These are phyloP conservation scores for Drosophila erecta DNA, from an alignment of 1,140 invertebrate genomes.

Conservation along the genomic window DNA sequence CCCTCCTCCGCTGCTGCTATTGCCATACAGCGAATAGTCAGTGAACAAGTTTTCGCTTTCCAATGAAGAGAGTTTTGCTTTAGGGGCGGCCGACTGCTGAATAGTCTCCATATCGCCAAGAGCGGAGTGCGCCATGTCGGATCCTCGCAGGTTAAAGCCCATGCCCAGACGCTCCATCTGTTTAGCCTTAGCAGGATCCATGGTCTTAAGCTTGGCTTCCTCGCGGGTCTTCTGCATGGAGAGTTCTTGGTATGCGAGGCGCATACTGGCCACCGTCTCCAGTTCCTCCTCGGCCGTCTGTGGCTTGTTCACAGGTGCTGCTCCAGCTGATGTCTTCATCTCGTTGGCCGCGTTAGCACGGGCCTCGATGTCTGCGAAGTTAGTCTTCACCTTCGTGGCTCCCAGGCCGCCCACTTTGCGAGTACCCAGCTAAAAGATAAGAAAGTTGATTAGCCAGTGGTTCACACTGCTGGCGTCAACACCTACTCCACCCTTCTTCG, in stretches of 20 bases:
- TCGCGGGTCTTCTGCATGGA: constrained; percentile 91
- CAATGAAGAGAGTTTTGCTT: constrained; percentile 51
- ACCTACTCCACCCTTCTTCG: constrained; percentile 88
- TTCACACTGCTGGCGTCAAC: not conserved
- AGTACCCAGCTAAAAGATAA: constrained; percentile 87
- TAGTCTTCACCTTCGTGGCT: constrained; percentile 96
- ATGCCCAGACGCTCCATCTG: constrained; percentile 97
- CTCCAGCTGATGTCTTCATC: constrained; percentile 85
- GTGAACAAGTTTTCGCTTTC: constrained; percentile 84
- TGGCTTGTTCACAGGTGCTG: constrained; percentile 76
- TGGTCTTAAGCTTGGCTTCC: constrained; percentile 90
- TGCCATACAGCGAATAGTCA: constrained; percentile 82
- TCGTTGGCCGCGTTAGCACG: constrained; percentile 93
- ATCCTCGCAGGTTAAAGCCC: constrained; percentile 85
- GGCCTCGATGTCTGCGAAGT: constrained; percentile 98
- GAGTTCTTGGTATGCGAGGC: constrained; percentile 95
- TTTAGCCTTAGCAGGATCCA: constrained; percentile 94
- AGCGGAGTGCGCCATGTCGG: constrained; percentile 95
- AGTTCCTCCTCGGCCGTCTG: constrained; percentile 85
- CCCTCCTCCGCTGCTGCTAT: constrained; percentile 24
- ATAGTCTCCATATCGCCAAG: constrained; percentile 96
- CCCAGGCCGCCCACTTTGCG: constrained; percentile 95
- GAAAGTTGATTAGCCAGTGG: not conserved
- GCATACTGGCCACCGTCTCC: constrained; percentile 90
- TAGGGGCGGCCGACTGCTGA: constrained; percentile 88